Conservation (phyloP, 2,888 invertebrate species). For the Parnassius glacialis region DNA sequence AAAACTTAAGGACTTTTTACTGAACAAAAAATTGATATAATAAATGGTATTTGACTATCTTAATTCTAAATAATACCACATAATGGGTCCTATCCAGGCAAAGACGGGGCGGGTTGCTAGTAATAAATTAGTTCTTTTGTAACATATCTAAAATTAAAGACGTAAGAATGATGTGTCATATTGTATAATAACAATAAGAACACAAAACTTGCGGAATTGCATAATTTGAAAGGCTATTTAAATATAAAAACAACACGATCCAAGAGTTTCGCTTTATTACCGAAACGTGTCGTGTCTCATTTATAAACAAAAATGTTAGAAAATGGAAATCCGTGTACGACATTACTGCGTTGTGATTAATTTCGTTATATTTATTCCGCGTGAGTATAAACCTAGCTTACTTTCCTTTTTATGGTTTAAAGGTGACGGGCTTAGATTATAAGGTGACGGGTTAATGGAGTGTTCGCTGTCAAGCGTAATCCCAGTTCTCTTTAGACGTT, state of each 20-base stretch:
- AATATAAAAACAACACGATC: conserved; percentile 42
- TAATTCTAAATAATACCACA: too few relatives aligned
- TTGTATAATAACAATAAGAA: not conserved
- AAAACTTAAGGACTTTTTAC: too few relatives aligned
- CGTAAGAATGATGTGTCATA: not conserved
- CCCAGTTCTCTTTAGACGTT: conserved; percentile 20
- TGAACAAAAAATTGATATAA: too few relatives aligned
- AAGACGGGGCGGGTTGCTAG: too few relatives aligned
- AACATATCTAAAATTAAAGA: not conserved
- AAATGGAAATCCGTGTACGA: conserved; percentile 65
- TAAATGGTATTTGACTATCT: too few relatives aligned
- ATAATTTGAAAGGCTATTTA: conserved; percentile 37
- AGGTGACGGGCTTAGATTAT: conserved; percentile 18
- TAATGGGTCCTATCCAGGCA: too few relatives aligned
- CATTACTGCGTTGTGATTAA: conserved; percentile 53
- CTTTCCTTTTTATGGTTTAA: conserved; percentile 15
- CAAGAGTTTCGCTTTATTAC: conserved; percentile 40
- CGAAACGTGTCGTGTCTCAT: conserved; percentile 31
- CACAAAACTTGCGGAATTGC: conserved; percentile 17
- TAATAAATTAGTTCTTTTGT: too few relatives aligned
- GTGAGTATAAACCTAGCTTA: conserved; percentile 36
- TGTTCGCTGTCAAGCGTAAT: conserved; percentile 26
- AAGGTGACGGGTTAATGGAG: conserved; percentile 26
- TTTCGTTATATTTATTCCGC: conserved; percentile 48
- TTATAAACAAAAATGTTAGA: conserved; percentile 60